These are phyloP conservation scores for Neogale vison DNA, from an alignment of 2,113 vertebrate genomes.

Conservation along the genomic window DNA sequence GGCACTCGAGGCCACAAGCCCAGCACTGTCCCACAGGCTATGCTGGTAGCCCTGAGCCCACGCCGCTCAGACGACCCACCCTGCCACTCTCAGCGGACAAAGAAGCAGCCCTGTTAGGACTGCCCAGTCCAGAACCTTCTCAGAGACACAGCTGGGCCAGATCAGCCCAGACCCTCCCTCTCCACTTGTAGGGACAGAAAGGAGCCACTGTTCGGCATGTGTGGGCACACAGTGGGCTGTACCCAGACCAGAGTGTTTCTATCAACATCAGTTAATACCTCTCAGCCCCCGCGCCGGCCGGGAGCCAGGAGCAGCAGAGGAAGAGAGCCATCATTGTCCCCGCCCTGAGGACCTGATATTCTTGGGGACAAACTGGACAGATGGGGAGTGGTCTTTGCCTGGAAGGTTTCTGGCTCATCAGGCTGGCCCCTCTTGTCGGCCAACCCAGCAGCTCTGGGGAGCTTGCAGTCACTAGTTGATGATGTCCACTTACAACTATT, in stretches of 20 bases:
- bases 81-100: not conserved
- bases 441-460: not conserved
- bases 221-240: conserved; percentile 23
- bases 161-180: not conserved
- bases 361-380: not conserved
- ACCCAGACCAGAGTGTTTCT: not conserved
- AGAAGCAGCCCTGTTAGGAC: not conserved
- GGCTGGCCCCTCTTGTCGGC: not conserved
- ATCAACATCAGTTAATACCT: not conserved
- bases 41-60: not conserved
- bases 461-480: accelerated
- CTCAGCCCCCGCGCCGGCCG: not conserved
- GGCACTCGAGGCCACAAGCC: not conserved
- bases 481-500: too few species aligned
- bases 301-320: conserved; percentile 32
- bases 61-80: not conserved
- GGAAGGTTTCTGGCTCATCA: not conserved
- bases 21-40: accelerated
- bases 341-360: not conserved
- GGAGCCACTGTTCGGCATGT: conserved; percentile 27
- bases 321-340: conserved; percentile 22
- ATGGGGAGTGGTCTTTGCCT: not conserved
- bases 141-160: accelerated
- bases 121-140: not conserved
- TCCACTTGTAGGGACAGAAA: conserved; percentile 41